phyloP scores from a whole-genome alignment of 2,797 vertebrate species.

The Triplophysa yarkandensis region DNA sequence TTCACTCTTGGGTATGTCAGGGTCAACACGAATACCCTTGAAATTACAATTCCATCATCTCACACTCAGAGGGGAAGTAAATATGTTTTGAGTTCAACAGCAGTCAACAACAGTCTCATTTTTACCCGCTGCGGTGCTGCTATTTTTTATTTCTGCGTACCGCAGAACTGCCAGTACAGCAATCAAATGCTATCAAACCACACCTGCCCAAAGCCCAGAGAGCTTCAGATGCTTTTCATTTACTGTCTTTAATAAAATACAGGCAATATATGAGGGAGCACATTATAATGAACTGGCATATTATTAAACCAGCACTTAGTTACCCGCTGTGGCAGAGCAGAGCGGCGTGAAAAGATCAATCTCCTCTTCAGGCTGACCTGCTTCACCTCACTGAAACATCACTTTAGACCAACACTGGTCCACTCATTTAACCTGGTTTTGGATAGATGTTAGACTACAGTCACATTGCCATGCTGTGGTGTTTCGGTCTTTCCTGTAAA shows the following conservation, averaged over 20 bases:
- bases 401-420: neutral
- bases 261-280: neutral
- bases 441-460: neutral
- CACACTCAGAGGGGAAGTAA: slow-evolving; percentile 4
- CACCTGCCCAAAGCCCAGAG: neutral
- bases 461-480: neutral
- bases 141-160: neutral
- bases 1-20: neutral
- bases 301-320: neutral
- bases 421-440: neutral
- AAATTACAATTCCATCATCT: slow-evolving; percentile 11
- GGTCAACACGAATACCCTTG: slow-evolving; percentile 12
- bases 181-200: neutral
- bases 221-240: neutral
- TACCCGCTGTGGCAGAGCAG: neutral
- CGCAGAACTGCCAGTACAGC: neutral
- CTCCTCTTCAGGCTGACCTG: neutral
- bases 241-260: neutral
- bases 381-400: neutral
- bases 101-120: slow-evolving; percentile 4
- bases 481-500: neutral
- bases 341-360: neutral
- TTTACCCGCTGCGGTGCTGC: neutral
- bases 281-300: neutral
- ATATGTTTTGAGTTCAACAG: slow-evolving; percentile 8